phyloP scores from a whole-genome alignment of 2,113 vertebrate species.

The Nycticryphes semicollaris region DNA sequence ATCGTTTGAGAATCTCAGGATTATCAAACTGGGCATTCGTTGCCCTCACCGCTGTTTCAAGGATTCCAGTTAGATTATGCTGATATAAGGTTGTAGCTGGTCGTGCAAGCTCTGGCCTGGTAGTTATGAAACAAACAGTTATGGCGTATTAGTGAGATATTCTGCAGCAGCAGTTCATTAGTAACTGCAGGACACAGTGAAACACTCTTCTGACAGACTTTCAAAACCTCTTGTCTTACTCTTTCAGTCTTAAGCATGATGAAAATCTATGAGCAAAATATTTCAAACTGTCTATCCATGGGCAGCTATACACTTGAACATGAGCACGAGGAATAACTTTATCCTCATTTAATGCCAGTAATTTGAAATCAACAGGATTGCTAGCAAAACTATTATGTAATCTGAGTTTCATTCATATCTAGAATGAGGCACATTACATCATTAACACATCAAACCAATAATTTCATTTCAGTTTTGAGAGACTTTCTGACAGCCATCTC shows the following conservation, averaged over 20 bases:
- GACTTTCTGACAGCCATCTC: neutral
- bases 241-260: neutral
- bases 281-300: neutral
- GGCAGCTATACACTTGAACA: neutral
- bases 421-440: neutral
- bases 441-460: neutral
- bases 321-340: neutral
- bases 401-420: neutral
- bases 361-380: neutral
- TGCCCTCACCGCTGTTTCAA: constrained; percentile 94
- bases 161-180: neutral
- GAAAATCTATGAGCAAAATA: neutral
- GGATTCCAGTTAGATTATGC: constrained; percentile 95
- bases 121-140: neutral
- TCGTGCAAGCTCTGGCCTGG: constrained; percentile 91
- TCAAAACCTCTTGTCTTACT: neutral
- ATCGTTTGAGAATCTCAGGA: constrained; percentile 90
- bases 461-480: neutral
- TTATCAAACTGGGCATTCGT: constrained; percentile 98
- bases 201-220: neutral
- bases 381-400: neutral
- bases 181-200: neutral
- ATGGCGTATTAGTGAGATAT: neutral
- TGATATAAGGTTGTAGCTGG: constrained; percentile 97
- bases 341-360: neutral